phyloP scores from a whole-genome alignment of 35 echinoderm and acorn worm species.

The Lytechinus variegatus region DNA sequence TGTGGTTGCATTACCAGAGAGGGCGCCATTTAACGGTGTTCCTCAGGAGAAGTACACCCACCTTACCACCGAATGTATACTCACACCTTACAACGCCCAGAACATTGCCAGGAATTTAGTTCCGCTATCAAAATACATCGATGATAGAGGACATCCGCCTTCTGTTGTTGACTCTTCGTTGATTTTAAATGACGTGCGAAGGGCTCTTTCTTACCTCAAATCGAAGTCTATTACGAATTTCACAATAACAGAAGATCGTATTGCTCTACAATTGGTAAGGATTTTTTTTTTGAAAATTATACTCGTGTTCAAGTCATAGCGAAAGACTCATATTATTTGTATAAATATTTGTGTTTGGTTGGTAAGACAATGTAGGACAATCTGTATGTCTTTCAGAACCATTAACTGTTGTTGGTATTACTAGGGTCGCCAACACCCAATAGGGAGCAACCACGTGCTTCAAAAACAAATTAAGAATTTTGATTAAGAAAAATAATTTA shows the following conservation, averaged over 20 bases:
- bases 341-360: too few relatives aligned
- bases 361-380: too few relatives aligned
- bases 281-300: too few relatives aligned
- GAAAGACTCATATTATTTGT: too few relatives aligned
- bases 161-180: constrained; percentile 26
- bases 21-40: neutral
- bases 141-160: constrained; percentile 22
- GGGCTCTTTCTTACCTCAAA: neutral
- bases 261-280: constrained; percentile 32
- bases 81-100: constrained; percentile 17
- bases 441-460: too few relatives aligned
- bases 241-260: neutral
- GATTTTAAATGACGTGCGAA: constrained; percentile 25
- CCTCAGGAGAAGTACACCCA: neutral
- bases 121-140: constrained; percentile 33
- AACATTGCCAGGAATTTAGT: neutral
- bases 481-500: too few relatives aligned
- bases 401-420: too few relatives aligned
- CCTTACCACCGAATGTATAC: neutral
- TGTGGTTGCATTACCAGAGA: neutral
- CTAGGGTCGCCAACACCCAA: too few relatives aligned
- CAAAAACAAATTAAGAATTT: too few relatives aligned
- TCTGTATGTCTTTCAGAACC: too few relatives aligned
- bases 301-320: too few relatives aligned
- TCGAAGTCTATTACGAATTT: neutral